Evolutionary conservation across 2,888 invertebrate species (phyloP).

Genomic region (Peribatodes rhomboidaria): DNA sequence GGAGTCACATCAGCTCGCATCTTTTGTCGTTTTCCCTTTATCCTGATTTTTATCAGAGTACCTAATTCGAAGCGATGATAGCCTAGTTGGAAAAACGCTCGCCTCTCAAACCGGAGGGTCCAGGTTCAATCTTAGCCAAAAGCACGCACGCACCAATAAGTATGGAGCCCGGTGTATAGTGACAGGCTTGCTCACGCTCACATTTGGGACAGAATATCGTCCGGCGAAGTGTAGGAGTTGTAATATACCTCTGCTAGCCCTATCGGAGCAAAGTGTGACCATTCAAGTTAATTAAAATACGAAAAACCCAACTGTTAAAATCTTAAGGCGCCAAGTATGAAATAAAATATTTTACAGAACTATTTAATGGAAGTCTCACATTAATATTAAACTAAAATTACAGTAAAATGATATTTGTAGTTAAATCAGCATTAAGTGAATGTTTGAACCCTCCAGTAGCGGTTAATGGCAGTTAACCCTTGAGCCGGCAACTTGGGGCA

Average conservation of each 20-base stretch:
- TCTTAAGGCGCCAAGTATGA: not conserved
- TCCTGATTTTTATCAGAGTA: slow-evolving; percentile 27
- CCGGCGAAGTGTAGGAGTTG: no score
- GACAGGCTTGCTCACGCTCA: no score
- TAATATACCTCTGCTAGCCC: no score
- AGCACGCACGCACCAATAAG: no score
- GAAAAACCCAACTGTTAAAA: not conserved
- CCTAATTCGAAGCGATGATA: not conserved
- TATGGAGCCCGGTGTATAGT: no score
- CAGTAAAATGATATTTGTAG: slow-evolving; percentile 15
- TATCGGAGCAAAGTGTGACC: no score
- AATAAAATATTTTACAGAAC: not conserved
- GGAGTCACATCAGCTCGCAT: slow-evolving; percentile 47
- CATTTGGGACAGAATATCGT: no score
- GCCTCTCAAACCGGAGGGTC: no score
- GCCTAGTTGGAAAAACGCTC: no score
- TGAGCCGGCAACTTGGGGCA: slow-evolving; percentile 62
- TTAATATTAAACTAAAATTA: slow-evolving; percentile 9
- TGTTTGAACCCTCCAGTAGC: slow-evolving; percentile 43
- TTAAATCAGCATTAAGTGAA: slow-evolving; percentile 18
- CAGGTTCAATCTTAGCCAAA: no score
- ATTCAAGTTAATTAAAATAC: not conserved
- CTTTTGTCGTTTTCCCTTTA: slow-evolving; percentile 27
- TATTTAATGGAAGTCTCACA: not conserved
- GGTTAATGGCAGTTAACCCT: slow-evolving; percentile 66